Evolutionary conservation across 2,113 vertebrate genomes (phyloP).

Genomic region (Geococcyx californianus): DNA sequence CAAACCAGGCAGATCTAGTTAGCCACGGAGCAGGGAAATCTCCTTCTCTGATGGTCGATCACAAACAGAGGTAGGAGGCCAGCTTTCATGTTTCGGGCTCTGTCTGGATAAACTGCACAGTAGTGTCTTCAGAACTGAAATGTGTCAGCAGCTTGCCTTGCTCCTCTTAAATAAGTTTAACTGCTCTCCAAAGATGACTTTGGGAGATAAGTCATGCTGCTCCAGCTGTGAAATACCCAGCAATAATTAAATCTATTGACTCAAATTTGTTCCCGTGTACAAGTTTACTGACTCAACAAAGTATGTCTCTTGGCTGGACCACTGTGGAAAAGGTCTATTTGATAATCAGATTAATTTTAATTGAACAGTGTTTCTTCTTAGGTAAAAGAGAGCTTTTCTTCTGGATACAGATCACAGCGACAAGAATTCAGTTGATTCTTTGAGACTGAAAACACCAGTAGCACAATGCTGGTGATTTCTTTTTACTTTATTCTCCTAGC

Average conservation of each 20-base stretch:
- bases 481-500: neutral
- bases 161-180: constrained; percentile 7
- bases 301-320: neutral
- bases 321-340: neutral
- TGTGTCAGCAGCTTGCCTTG: constrained; percentile 29
- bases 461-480: neutral
- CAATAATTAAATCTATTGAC: neutral
- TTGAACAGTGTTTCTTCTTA: neutral
- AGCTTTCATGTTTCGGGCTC: constrained; percentile 18
- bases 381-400: neutral
- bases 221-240: neutral
- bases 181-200: neutral
- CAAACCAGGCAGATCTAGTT: constrained; percentile 41
- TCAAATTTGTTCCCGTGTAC: neutral
- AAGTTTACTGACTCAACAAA: neutral
- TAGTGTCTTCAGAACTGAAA: neutral
- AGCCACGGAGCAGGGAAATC: constrained; percentile 1
- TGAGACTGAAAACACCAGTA: neutral
- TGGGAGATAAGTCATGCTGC: constrained; percentile 5
- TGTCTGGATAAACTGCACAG: constrained; percentile 10
- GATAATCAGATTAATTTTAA: neutral
- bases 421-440: neutral
- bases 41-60: neutral
- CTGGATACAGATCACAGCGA: neutral
- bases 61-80: constrained; percentile 28